Conservation (phyloP, 2,888 invertebrate species). For the Drosophila phalerata region DNA sequence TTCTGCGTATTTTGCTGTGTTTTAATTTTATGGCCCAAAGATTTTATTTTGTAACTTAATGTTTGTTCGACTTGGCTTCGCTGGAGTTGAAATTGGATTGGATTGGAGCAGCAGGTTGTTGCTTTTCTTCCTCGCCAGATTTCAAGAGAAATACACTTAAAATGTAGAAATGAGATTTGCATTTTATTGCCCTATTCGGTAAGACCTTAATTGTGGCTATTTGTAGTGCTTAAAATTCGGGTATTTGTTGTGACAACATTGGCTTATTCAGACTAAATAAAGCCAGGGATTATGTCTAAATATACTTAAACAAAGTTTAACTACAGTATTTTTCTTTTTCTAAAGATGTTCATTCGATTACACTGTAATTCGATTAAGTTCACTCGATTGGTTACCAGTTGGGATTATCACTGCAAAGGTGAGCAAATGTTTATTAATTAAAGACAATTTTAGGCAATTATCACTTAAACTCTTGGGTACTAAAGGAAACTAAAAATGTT, state of each 20-base stretch:
- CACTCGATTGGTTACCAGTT: conserved; percentile 34
- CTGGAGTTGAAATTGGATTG: conserved; percentile 37
- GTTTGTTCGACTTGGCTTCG: conserved; percentile 67
- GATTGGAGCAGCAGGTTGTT: conserved; percentile 69
- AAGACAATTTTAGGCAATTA: conserved; percentile 19
- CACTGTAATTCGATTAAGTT: conserved; percentile 21
- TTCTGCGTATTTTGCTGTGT: conserved; percentile 68
- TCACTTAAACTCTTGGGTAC: conserved; percentile 16
- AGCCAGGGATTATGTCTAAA: conserved; percentile 1
- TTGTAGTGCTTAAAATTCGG: conserved; percentile 46
- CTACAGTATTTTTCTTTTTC: not conserved
- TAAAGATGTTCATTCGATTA: conserved; percentile 2
- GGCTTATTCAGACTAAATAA: conserved; percentile 13
- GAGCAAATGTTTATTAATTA: conserved; percentile 26
- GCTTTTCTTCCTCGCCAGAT: conserved; percentile 19
- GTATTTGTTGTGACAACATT: conserved; percentile 49
- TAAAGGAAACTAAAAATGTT: not conserved
- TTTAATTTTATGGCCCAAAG: conserved; percentile 79
- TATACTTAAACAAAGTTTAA: not conserved
- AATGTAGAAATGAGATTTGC: conserved; percentile 46
- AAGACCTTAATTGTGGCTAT: conserved; percentile 45
- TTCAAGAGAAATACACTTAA: conserved; percentile 60
- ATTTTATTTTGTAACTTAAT: conserved; percentile 80
- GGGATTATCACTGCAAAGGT: conserved; percentile 24
- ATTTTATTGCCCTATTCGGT: conserved; percentile 53